A percentile compares a stretch with the other conserved stretches of the same genome.
Evolutionary conservation across 1,140 invertebrate species (phyloP).

Genomic region (Odontomachus brunneus): DNA sequence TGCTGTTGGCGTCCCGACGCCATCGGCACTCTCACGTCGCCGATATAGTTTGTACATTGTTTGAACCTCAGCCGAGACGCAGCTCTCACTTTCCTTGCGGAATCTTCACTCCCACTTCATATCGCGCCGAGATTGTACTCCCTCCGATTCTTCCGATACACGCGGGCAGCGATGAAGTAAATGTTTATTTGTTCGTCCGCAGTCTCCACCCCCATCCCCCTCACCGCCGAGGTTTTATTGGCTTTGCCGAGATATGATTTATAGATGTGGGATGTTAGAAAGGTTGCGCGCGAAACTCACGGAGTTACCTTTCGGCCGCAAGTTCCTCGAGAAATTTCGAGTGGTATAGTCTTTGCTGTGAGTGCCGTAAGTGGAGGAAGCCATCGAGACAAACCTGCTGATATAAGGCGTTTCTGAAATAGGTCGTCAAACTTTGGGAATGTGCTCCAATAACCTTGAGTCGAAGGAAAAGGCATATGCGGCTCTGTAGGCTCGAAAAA

Average conservation of each 20-base stretch:
- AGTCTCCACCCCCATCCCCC: neutral
- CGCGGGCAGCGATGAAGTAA: neutral
- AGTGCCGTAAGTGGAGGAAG: constrained; percentile 22
- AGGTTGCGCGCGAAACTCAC: neutral
- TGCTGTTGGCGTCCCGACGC: constrained; percentile 16
- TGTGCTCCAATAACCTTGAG: too few species aligned
- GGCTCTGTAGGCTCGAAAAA: too few species aligned
- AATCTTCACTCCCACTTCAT: constrained; percentile 33
- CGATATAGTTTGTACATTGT: constrained; percentile 42
- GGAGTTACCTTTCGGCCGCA: neutral
- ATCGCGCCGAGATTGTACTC: neutral
- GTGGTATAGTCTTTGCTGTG: constrained; percentile 7
- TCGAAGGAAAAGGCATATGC: too few species aligned
- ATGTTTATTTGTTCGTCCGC: constrained; percentile 29
- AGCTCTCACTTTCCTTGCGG: neutral
- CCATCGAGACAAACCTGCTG: neutral
- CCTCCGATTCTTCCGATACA: neutral
- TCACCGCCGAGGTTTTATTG: neutral
- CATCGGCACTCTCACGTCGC: constrained; percentile 27
- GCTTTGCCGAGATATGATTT: constrained; percentile 16
- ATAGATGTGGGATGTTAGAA: constrained; percentile 4
- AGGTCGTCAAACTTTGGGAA: too few species aligned
- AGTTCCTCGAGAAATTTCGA: constrained; percentile 15
- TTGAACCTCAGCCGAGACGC: neutral
- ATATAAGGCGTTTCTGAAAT: neutral